phyloP scores from a whole-genome alignment of 2,888 invertebrate species.

The Stenodera caucasica region DNA sequence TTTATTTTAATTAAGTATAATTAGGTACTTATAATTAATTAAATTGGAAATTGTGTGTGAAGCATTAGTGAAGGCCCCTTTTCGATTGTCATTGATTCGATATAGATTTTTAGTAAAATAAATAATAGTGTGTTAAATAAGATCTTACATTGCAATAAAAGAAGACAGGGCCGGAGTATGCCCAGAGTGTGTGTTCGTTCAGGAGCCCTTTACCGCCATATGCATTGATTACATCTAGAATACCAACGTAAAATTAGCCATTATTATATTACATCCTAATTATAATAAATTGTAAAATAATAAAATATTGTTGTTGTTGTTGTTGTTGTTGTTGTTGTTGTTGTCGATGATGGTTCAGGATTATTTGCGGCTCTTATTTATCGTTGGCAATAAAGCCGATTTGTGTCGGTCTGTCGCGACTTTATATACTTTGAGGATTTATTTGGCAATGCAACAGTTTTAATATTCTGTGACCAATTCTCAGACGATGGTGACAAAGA shows the following conservation, averaged over 20 bases:
- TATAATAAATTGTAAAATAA: conserved; percentile 15
- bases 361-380: conserved; percentile 41
- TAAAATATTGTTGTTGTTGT: background rate
- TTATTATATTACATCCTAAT: too few relatives aligned
- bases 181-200: conserved; percentile 53
- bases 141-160: conserved; percentile 54
- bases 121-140: conserved; percentile 40
- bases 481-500: conserved; percentile 32
- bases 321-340: background rate
- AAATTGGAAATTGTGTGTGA: conserved; percentile 13
- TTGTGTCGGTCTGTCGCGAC: conserved; percentile 40
- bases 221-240: conserved; percentile 88
- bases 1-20: too few relatives aligned
- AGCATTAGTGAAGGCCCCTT: conserved; percentile 38
- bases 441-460: conserved; percentile 43
- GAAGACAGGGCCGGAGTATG: conserved; percentile 51
- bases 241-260: conserved; percentile 47
- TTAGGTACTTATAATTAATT: too few relatives aligned
- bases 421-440: conserved; percentile 26
- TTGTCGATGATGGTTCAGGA: conserved; percentile 10
- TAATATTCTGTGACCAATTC: conserved; percentile 41
- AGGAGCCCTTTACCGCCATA: conserved; percentile 74
- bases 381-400: conserved; percentile 41
- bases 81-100: too few relatives aligned
- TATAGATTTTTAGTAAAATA: conserved; percentile 36